Evolutionary conservation across 1,140 invertebrate genomes (phyloP).

Genomic region (Eriosoma lanigerum): DNA sequence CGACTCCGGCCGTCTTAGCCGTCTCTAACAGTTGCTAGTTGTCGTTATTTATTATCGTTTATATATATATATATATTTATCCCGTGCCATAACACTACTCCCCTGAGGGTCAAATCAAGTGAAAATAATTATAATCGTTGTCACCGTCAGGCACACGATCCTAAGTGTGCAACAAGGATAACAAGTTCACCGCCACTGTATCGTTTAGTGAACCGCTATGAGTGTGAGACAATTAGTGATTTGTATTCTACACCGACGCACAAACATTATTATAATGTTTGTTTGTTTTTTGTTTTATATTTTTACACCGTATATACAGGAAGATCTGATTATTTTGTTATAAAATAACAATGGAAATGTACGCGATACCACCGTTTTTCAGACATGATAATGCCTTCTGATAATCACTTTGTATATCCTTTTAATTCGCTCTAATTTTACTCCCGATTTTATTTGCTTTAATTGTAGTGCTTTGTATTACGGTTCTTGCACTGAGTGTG

Average conservation of each 20-base stretch:
- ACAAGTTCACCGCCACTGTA: background rate
- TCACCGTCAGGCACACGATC: background rate
- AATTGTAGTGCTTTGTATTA: no score
- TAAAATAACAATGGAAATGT: no score
- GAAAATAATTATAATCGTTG: slow-evolving; percentile 41
- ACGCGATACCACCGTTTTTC: no score
- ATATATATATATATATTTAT: background rate
- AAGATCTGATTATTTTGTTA: no score
- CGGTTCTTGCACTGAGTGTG: no score
- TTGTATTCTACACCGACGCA: background rate
- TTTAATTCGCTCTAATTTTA: no score
- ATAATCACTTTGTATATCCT: no score
- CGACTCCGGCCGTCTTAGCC: no score
- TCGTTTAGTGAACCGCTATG: background rate
- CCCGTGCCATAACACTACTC: background rate
- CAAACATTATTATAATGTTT: background rate
- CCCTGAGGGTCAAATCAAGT: slow-evolving; percentile 8
- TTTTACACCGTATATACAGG: background rate
- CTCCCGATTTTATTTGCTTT: no score
- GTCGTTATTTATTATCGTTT: slow-evolving; percentile 24
- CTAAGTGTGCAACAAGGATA: background rate
- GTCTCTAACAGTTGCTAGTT: no score
- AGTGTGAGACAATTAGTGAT: background rate
- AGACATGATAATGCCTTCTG: no score
- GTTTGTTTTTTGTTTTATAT: background rate